These are phyloP conservation scores for Agrotis puta DNA, from an alignment of 2,888 invertebrate genomes.

Conservation along the genomic window DNA sequence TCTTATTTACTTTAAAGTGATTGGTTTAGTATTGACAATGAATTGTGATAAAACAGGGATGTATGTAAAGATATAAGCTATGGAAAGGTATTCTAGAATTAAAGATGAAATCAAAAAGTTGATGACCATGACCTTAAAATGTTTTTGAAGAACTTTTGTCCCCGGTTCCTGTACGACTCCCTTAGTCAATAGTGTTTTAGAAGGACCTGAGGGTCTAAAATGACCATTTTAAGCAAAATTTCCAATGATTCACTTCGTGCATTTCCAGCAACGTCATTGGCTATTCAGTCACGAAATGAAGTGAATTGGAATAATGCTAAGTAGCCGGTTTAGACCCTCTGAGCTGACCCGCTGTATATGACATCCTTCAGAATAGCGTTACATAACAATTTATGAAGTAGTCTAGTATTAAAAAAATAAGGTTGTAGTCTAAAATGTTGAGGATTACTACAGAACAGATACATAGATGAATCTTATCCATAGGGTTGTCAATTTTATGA, in stretches of 20 bases:
- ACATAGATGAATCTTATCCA: neutral
- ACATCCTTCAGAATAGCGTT: neutral
- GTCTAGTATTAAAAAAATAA: too few species aligned
- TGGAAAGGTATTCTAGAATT: slow-evolving; percentile 37
- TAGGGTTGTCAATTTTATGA: slow-evolving; percentile 3
- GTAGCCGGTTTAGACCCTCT: too few species aligned
- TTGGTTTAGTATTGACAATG: slow-evolving; percentile 36
- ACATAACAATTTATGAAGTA: neutral
- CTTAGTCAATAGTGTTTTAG: slow-evolving; percentile 23
- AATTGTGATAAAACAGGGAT: slow-evolving; percentile 58
- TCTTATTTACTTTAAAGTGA: slow-evolving; percentile 7
- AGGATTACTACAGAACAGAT: too few species aligned
- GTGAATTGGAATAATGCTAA: too few species aligned
- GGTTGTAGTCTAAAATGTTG: too few species aligned
- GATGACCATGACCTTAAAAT: neutral
- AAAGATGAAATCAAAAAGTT: slow-evolving; percentile 4
- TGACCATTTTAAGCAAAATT: too few species aligned
- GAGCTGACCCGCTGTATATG: neutral
- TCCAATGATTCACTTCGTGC: too few species aligned
- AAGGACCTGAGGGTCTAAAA: neutral
- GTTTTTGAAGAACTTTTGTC: neutral
- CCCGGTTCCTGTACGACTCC: slow-evolving; percentile 28
- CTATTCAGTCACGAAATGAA: too few species aligned
- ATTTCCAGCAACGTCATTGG: too few species aligned
- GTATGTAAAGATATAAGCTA: slow-evolving; percentile 32